Evolutionary conservation across 1,140 invertebrate species (phyloP).

Genomic region (Cyphomyrmex costatus): DNA sequence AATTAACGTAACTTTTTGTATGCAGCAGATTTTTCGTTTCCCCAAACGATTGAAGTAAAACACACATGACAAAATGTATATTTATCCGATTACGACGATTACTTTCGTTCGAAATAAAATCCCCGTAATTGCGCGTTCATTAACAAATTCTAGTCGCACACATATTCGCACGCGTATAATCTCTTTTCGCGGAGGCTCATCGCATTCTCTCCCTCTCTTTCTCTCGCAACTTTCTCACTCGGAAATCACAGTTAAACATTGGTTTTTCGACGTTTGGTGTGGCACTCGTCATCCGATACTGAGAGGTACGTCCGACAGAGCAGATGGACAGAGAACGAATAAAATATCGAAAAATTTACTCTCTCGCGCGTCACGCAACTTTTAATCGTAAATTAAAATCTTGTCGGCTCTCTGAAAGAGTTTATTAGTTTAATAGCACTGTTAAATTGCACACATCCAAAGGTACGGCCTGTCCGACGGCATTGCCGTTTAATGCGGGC

Average conservation of each 20-base stretch:
- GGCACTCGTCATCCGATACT: slow-evolving; percentile 67
- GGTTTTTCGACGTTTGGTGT: slow-evolving; percentile 71
- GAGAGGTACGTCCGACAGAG: slow-evolving; percentile 45
- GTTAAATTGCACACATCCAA: slow-evolving; percentile 39
- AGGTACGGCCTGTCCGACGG: background rate
- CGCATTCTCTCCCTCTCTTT: slow-evolving; percentile 49
- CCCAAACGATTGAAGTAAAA: slow-evolving; percentile 12
- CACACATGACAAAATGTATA: slow-evolving; percentile 3
- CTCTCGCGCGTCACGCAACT: slow-evolving; percentile 8
- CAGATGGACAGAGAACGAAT: slow-evolving; percentile 5
- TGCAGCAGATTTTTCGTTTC: slow-evolving; percentile 5
- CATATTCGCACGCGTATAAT: slow-evolving; percentile 51
- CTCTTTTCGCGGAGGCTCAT: slow-evolving; percentile 63
- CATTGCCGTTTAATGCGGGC: slow-evolving; percentile 29
- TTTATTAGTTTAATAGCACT: slow-evolving; percentile 20
- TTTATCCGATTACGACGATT: slow-evolving; percentile 23
- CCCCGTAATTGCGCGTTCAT: slow-evolving; percentile 59
- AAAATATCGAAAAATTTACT: slow-evolving; percentile 24
- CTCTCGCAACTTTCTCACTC: slow-evolving; percentile 73
- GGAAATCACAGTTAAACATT: slow-evolving; percentile 78
- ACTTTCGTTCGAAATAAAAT: slow-evolving; percentile 45
- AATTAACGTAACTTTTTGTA: background rate
- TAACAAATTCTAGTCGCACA: slow-evolving; percentile 64
- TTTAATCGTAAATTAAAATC: slow-evolving; percentile 43
- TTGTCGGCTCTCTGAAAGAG: slow-evolving; percentile 13